Evolutionary conservation across 2,888 invertebrate species (phyloP), one percentile per base, ranked within the genome.

Genomic region (Rapana venosa): DNA sequence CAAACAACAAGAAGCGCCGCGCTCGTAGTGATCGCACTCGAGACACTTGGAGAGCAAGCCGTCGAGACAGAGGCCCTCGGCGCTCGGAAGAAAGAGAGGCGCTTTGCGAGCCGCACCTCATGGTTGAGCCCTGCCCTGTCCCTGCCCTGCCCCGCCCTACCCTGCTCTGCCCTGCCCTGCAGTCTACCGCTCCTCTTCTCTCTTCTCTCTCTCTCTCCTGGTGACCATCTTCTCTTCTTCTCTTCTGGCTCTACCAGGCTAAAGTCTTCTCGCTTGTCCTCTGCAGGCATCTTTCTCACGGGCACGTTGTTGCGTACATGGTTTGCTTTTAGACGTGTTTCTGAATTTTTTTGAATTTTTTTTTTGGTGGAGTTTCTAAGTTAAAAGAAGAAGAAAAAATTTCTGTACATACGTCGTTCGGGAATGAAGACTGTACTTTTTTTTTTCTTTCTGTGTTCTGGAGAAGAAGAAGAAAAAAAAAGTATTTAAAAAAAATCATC

Each of bases 361-460:
- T 22, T 47, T 47, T 83, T 1, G 36, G 22, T 22, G 4, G 26
- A 47, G 47, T 47, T 47, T 47, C 47, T 5, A 47, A 47, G 47
- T 47, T 47, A 22, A 66, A 17, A 22, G 2, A 66, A 22, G 2
- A 22, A 1, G 13, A 47, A 6, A 47, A 36, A 6, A 1, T 30
- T 47, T 36, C 47, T 83, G 81, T 47, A 30, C 30, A 47, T 83
- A 83, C 47, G 30, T 11, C 22, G 26, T 83, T 47, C 35, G 47
- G 81, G 81, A 47, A 83, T 47, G 81, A 83, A 47, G 47, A 83
- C 11, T 83, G 81, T 36, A 32, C 13, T 79, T 17, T 79, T 79
- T 61, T 58, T 58, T 15, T 61, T 47, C 4, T 47, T 2, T 47
- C 4, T 47, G 47, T 47, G 47, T 47, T 47, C 8, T 47, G 2